A percentile compares a stretch with the other conserved stretches of the same genome.
phyloP scores from a whole-genome alignment of 2,797 vertebrate species.

The Sebastes nivosus region DNA sequence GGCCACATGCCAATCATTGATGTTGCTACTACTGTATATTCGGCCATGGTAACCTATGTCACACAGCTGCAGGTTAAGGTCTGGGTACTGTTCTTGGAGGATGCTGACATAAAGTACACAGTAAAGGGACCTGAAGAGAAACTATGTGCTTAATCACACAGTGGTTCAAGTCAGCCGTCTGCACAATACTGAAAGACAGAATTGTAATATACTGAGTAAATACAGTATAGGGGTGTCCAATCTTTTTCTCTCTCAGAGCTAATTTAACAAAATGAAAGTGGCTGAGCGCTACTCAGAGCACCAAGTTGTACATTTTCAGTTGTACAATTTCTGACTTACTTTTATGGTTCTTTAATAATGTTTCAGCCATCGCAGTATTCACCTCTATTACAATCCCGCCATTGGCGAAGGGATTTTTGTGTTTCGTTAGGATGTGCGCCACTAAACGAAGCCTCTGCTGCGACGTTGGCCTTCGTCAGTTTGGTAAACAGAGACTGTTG shows the following conservation, averaged over 20 bases:
- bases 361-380: too few relatives aligned
- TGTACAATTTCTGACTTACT: too few relatives aligned
- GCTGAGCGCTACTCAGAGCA: too few relatives aligned
- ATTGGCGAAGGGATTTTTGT: too few relatives aligned
- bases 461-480: too few relatives aligned
- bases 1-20: neutral
- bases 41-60: neutral
- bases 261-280: too few relatives aligned
- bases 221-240: neutral
- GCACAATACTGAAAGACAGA: neutral
- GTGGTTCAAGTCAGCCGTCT: neutral
- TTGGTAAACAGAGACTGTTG: too few relatives aligned
- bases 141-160: neutral
- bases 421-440: too few relatives aligned
- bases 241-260: too few relatives aligned
- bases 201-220: neutral
- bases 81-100: neutral
- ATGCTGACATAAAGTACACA: neutral
- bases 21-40: neutral
- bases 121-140: neutral
- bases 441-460: fast-evolving
- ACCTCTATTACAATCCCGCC: too few relatives aligned
- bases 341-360: too few relatives aligned
- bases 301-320: too few relatives aligned
- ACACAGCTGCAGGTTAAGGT: neutral